These are phyloP conservation scores for Hybos culiciformis DNA, from an alignment of 2,888 invertebrate genomes.

Conservation along the genomic window DNA sequence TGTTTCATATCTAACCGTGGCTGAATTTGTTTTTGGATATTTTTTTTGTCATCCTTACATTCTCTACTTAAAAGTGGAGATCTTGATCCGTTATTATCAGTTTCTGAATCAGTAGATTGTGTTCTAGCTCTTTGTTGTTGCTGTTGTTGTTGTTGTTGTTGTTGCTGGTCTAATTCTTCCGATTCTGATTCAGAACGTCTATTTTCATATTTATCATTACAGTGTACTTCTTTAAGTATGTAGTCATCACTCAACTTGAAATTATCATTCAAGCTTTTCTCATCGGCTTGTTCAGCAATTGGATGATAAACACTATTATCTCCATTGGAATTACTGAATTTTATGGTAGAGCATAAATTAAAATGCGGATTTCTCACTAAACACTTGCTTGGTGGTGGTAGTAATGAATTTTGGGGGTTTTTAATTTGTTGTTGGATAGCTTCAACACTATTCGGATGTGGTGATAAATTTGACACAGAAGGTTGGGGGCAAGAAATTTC, in stretches of 20 bases:
- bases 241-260: background rate
- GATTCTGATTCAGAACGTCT: conserved; percentile 18
- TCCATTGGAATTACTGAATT: conserved; percentile 24
- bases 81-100: conserved; percentile 54
- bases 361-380: conserved; percentile 56
- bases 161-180: too few relatives aligned
- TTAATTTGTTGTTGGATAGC: conserved; percentile 50
- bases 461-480: conserved; percentile 55
- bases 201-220: conserved; percentile 6
- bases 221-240: background rate
- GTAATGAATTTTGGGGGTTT: conserved; percentile 46
- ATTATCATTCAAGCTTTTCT: conserved; percentile 23
- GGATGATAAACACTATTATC: conserved; percentile 13
- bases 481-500: conserved; percentile 57
- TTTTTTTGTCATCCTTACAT: conserved; percentile 10
- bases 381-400: conserved; percentile 57
- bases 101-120: conserved; percentile 45
- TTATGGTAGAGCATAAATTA: conserved; percentile 53
- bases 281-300: conserved; percentile 32
- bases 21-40: conserved; percentile 13
- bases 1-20: conserved; percentile 7
- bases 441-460: conserved; percentile 70
- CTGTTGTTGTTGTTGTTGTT: too few relatives aligned
- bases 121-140: conserved; percentile 21
- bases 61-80: conserved; percentile 49